Evolutionary conservation across 2,888 invertebrate species (phyloP).

Genomic region (Epistrophe grossulariae): DNA sequence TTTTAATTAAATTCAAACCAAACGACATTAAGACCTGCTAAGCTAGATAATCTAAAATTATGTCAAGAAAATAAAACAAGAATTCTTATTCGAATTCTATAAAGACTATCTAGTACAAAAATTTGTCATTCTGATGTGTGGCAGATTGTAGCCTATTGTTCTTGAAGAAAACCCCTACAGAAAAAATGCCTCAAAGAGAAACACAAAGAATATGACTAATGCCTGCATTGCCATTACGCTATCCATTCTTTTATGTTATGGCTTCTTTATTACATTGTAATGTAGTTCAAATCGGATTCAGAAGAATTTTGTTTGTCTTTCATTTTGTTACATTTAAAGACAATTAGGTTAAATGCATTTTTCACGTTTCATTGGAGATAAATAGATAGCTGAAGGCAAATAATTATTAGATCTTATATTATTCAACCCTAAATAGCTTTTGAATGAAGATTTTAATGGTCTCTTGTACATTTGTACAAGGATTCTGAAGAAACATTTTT

Average conservation of each 20-base stretch:
- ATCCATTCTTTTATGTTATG: background rate
- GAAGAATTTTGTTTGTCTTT: background rate
- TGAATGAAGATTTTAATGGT: background rate
- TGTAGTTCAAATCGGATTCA: background rate
- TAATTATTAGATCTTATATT: background rate
- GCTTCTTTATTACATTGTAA: background rate
- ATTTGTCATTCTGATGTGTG: background rate
- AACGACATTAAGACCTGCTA: background rate
- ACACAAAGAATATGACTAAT: constrained; percentile 6
- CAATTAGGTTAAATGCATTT: constrained; percentile 1
- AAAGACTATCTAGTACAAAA: background rate
- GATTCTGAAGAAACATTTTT: no score
- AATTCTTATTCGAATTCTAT: background rate
- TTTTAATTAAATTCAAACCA: no score
- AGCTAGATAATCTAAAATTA: no score
- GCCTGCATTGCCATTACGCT: background rate
- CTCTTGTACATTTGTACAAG: no score
- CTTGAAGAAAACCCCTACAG: background rate
- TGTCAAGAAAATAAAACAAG: background rate
- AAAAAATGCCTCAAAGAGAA: background rate
- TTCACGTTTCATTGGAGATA: background rate
- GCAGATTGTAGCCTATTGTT: background rate
- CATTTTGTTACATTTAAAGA: background rate
- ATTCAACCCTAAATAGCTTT: background rate
- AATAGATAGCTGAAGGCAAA: background rate